Conservation (phyloP, 2,797 vertebrate genomes). For the Tolypeutes matacus region DNA sequence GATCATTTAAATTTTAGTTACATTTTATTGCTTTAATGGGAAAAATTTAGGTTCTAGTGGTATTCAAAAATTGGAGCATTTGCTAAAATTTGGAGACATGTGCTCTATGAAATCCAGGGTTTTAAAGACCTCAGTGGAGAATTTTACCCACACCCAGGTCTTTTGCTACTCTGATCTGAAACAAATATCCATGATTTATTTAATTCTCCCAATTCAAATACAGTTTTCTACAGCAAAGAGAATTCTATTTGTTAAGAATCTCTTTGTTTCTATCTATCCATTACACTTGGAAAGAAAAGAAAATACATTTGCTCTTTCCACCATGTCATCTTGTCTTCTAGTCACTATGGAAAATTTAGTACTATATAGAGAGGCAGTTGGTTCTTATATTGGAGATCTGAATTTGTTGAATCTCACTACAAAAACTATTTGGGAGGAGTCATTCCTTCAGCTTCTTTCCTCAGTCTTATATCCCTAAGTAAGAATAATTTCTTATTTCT, state of each 20-base stretch:
- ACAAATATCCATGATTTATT: not conserved
- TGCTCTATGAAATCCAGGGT: not conserved
- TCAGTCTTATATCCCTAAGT: not conserved
- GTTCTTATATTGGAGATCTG: not conserved
- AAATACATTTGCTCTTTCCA: not conserved
- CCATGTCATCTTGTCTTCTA: too few relatives aligned
- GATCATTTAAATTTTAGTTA: not conserved
- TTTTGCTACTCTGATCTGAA: not conserved
- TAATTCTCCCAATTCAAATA: not conserved
- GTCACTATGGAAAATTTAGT: not conserved
- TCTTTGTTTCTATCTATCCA: not conserved
- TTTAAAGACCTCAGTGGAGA: not conserved
- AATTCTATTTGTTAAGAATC: not conserved
- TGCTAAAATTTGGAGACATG: not conserved
- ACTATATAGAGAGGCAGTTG: not conserved
- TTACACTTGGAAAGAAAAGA: not conserved
- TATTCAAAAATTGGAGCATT: not conserved
- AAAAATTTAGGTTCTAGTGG: not conserved
- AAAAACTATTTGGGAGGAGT: not conserved
- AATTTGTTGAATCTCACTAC: not conserved
- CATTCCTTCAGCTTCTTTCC: not conserved
- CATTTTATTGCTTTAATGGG: not conserved
- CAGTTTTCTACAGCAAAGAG: not conserved
- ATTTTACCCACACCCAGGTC: too few relatives aligned
- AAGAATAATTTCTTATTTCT: not conserved